Evolutionary conservation across 2,113 vertebrate genomes (phyloP).

Genomic region (Cavia porcellus): DNA sequence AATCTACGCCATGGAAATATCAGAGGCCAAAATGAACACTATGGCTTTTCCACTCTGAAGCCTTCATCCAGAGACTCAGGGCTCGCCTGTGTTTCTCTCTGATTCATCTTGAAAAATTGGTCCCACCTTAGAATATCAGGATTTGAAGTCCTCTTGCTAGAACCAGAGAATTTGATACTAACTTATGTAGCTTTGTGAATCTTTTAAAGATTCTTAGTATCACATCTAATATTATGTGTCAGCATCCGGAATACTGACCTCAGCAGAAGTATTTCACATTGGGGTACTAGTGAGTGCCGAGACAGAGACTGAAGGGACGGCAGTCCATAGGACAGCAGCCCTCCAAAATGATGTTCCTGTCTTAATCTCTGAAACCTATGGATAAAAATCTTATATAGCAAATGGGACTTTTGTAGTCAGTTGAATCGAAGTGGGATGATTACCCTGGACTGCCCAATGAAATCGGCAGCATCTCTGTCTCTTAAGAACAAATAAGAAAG

Average conservation of each 20-base stretch:
- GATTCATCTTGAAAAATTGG: background rate
- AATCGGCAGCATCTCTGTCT: background rate
- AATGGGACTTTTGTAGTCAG: background rate
- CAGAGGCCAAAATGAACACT: background rate
- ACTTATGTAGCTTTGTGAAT: background rate
- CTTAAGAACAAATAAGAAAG: background rate
- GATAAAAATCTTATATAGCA: background rate
- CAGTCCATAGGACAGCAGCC: background rate
- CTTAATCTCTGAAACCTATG: background rate
- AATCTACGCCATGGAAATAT: background rate
- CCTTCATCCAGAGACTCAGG: background rate
- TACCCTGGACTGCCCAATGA: background rate
- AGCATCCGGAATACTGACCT: background rate
- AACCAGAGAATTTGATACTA: background rate
- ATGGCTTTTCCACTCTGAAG: no score
- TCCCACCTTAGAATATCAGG: background rate
- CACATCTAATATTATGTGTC: background rate
- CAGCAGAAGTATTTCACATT: background rate
- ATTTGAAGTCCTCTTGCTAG: background rate
- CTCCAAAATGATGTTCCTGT: background rate
- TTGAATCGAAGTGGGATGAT: background rate
- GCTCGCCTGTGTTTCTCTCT: background rate
- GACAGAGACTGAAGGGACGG: background rate
- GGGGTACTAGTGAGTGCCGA: background rate
- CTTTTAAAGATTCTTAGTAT: background rate